Conservation (phyloP, 1,140 invertebrate genomes). For the Lasaia peninsularis region DNA sequence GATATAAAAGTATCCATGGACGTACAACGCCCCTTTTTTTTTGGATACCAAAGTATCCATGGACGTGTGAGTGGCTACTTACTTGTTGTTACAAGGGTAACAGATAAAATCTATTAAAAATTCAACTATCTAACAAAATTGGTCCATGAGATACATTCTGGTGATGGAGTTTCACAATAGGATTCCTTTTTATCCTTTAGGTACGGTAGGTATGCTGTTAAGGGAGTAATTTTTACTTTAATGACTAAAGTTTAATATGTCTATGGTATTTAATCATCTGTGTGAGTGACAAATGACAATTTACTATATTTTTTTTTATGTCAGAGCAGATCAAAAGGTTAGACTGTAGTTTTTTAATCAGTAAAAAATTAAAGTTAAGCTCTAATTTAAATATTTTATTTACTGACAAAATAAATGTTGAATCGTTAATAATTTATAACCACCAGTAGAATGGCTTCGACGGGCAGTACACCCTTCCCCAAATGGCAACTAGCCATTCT, state of each 20-base stretch:
- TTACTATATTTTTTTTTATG: not conserved
- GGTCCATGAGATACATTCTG: too few species aligned
- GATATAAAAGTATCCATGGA: too few species aligned
- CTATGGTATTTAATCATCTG: not conserved
- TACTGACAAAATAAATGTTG: conserved; percentile 57
- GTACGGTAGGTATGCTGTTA: too few species aligned
- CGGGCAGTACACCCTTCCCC: conserved; percentile 71
- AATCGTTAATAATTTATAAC: conserved; percentile 40
- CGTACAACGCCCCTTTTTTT: too few species aligned
- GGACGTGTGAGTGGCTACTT: too few species aligned
- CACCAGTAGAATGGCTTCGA: conserved; percentile 60
- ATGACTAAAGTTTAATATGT: not conserved
- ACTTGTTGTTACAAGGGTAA: too few species aligned
- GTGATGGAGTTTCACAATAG: too few species aligned
- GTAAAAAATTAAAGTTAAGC: conserved; percentile 2
- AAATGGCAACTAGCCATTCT: conserved; percentile 87
- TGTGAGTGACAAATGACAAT: not conserved
- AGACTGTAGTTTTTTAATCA: not conserved
- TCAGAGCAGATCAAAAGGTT: conserved; percentile 1
- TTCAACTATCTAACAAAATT: too few species aligned
- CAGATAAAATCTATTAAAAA: too few species aligned
- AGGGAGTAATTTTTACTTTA: too few species aligned
- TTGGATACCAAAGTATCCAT: too few species aligned
- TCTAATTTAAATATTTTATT: conserved; percentile 1
- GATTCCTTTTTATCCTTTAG: too few species aligned